Evolutionary conservation across 2,113 vertebrate species (phyloP), one percentile per base, ranked within the genome.

Genomic region (Sitta europaea): DNA sequence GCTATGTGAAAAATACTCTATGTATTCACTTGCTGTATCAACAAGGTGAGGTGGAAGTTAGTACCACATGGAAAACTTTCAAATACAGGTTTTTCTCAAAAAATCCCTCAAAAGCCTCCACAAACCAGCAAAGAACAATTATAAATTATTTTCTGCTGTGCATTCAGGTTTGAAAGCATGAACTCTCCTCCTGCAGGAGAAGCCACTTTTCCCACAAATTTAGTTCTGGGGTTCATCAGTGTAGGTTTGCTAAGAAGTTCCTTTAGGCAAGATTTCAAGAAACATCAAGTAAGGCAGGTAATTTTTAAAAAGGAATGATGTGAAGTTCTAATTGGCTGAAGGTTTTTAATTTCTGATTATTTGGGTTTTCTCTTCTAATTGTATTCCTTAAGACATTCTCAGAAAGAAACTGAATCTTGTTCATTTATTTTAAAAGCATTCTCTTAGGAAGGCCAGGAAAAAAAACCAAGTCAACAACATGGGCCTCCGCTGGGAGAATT

Each of bases 381-480:
- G 17, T 21, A n/a, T 74, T 91, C 16, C 20, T 51, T 86, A 62
- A 74, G 18, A 25, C 66, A 42, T 62, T 76, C 48, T 50, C 40
- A 47, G 25, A 57, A 85, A 53, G 8, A 50, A 40, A 36, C 0
- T 50, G 15, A 70, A 24, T 51, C 36, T n/a, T 66, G 7, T 45
- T 81, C 71, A 17, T 88, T 87, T 96, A 88, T 86, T 93, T 90
- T 96, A 92, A 85, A 96, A 98, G 94, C 98, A 98, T 95, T 97
- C 94, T 72, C 57, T 91, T 54, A 98, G 98, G 85, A 95, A 95
- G 63, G 75, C 84, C 73, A n/a, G 5, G 7, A 97, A 31, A 96
- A 31, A 94, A 96, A 95, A 10, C 3, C 95, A 43, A 72, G 92
- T 72, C 78, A 96, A 36, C 79, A 96, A 17, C 97, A 91, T 4